Base-by-base conservation (phyloP, 1,140 invertebrate species). In the Temnothorax longispinosus region DNA sequence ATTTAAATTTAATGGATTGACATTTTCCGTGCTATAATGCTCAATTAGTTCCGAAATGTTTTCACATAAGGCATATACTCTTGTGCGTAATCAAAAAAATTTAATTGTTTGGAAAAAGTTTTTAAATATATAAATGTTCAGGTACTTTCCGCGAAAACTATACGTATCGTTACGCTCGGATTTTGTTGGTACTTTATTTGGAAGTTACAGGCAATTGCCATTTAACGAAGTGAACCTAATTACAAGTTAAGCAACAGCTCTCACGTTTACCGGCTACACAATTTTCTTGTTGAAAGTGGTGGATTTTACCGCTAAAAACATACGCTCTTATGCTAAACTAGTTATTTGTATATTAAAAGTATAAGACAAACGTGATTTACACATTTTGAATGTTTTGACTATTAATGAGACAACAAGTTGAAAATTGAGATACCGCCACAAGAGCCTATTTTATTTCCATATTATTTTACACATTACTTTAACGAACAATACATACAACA, bases 161-260 rank as follows among this genome's bases (percentile, higher is more conserved):
- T 2, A 32, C 21, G 21, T 5, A 41, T 15, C 27, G n/a, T 13
- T 47, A 1, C 3, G 27, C 27, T 60, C 7, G 5, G 1, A 21
- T 60, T 60, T 84, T 41, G 27, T 60, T 18, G 18, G 41, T 35
- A 21, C 4, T 75, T 7, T 18, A 62, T 38, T 75, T 7, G 1
- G 2, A 60, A 84, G 13, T 58, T 21, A 58, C 15, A 72, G 10
- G 2, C 15, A 60, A 60, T 41, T 72, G 52, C 21, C 10, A 52
- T 52, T 74, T 74, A 82, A 82, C 13, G 15, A 74, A 72, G 6
- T 47, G 15, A 44, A 75, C 2, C 13, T 75, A 84, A 84, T 62
- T 74, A 38, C 3, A 21, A 82, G 10, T 71, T 44, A 81, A 71
- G 11, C 3, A 44, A n/a, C 11, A 60, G 8, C 13, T 50, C 18